Conservation (phyloP, 2,888 invertebrate genomes). For the Archaeoteleia sp. region DNA sequence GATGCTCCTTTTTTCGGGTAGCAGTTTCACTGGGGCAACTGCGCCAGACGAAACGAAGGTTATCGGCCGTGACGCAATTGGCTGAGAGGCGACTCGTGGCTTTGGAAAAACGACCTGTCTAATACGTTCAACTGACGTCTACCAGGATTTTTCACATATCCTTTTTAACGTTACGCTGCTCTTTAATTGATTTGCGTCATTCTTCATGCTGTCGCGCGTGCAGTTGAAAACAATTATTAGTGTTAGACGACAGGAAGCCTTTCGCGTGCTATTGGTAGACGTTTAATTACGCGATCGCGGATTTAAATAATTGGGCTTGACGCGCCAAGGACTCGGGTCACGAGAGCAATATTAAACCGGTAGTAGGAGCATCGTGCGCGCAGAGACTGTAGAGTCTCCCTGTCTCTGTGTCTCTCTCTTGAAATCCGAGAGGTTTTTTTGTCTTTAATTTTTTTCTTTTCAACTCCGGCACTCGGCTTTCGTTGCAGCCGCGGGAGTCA, state of each 20-base stretch:
- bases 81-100: not conserved
- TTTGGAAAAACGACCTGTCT: constrained; percentile 14
- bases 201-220: constrained; percentile 7
- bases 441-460: not conserved
- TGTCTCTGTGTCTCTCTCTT: not conserved
- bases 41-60: not conserved
- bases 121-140: not conserved
- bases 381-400: not conserved
- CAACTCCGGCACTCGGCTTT: not conserved
- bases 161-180: too few species aligned
- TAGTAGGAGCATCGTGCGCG: constrained; percentile 19
- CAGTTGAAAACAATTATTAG: too few species aligned
- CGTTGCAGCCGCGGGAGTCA: constrained; percentile 6
- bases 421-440: not conserved
- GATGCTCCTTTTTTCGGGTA: constrained; percentile 41
- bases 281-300: constrained; percentile 68
- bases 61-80: too few species aligned
- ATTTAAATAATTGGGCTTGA: constrained; percentile 68
- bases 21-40: constrained; percentile 7
- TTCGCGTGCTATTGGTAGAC: constrained; percentile 54
- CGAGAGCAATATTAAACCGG: constrained; percentile 28
- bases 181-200: constrained; percentile 3
- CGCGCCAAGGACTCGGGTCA: constrained; percentile 35
- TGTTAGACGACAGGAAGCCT: not conserved
- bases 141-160: too few species aligned